Conservation (phyloP, 2,888 invertebrate species). For the Elegia similella region DNA sequence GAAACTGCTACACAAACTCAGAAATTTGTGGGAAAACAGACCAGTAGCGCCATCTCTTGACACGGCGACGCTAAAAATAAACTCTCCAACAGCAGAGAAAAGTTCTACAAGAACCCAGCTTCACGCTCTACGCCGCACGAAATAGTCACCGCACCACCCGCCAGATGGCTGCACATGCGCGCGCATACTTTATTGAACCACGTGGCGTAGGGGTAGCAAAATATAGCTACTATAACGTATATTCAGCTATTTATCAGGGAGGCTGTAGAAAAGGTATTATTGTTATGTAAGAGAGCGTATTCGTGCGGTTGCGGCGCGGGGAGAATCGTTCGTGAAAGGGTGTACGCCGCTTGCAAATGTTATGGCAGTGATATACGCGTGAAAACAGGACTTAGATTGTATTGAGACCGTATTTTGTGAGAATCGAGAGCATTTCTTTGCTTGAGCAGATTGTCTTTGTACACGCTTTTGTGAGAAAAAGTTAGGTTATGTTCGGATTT, state of each 20-base stretch:
- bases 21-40: slow-evolving; percentile 23
- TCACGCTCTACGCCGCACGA: slow-evolving; percentile 18
- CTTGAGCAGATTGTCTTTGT: slow-evolving; percentile 19
- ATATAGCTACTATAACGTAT: slow-evolving; percentile 32
- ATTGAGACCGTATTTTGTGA: slow-evolving; percentile 57
- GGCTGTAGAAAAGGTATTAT: slow-evolving; percentile 69
- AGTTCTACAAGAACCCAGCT: slow-evolving; percentile 30
- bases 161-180: slow-evolving; percentile 60
- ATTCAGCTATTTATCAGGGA: slow-evolving; percentile 51
- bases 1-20: slow-evolving; percentile 10
- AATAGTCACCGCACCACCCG: slow-evolving; percentile 53
- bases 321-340: slow-evolving; percentile 65
- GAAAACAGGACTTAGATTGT: slow-evolving; percentile 60
- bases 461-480: background rate
- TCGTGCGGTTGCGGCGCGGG: slow-evolving; percentile 69
- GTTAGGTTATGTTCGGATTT: slow-evolving; percentile 11
- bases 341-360: slow-evolving; percentile 61
- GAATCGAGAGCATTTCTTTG: slow-evolving; percentile 33
- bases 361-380: slow-evolving; percentile 65
- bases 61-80: slow-evolving; percentile 12
- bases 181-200: slow-evolving; percentile 69
- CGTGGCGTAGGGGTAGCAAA: slow-evolving; percentile 49
- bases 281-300: slow-evolving; percentile 77
- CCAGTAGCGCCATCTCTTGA: slow-evolving; percentile 55
- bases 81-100: slow-evolving; percentile 16